phyloP scores from a whole-genome alignment of 2,113 vertebrate species.

The Calypte anna region DNA sequence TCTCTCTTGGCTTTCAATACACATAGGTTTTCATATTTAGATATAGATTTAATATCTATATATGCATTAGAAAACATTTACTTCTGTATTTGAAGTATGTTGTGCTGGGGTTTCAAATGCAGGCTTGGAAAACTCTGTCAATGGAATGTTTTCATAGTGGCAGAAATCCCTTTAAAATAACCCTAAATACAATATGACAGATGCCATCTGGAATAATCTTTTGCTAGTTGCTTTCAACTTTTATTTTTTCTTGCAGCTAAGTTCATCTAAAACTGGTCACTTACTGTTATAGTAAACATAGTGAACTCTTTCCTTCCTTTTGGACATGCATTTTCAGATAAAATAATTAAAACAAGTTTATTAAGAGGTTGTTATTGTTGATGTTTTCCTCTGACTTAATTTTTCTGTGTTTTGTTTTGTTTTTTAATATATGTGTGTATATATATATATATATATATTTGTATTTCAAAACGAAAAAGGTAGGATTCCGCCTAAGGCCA shows the following conservation, averaged over 20 bases:
- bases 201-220: conserved; percentile 84
- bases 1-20: conserved; percentile 35
- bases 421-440: neutral
- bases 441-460: neutral
- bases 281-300: conserved; percentile 57
- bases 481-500: conserved; percentile 4
- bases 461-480: conserved; percentile 22
- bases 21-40: neutral
- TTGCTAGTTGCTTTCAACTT: conserved; percentile 82
- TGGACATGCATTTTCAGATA: neutral
- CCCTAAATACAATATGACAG: conserved; percentile 84
- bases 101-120: conserved; percentile 69
- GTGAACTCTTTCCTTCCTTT: conserved; percentile 28
- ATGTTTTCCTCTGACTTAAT: neutral
- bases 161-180: conserved; percentile 82
- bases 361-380: neutral
- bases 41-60: neutral
- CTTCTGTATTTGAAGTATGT: conserved; percentile 54
- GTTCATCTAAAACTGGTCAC: conserved; percentile 78
- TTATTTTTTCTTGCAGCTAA: conserved; percentile 80
- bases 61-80: conserved; percentile 20
- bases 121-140: conserved; percentile 75
- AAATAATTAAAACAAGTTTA: conserved; percentile 2
- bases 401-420: neutral
- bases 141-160: conserved; percentile 80